These are phyloP conservation scores for Chouioia cunea DNA, from an alignment of 2,888 invertebrate genomes.

Conservation along the genomic window DNA sequence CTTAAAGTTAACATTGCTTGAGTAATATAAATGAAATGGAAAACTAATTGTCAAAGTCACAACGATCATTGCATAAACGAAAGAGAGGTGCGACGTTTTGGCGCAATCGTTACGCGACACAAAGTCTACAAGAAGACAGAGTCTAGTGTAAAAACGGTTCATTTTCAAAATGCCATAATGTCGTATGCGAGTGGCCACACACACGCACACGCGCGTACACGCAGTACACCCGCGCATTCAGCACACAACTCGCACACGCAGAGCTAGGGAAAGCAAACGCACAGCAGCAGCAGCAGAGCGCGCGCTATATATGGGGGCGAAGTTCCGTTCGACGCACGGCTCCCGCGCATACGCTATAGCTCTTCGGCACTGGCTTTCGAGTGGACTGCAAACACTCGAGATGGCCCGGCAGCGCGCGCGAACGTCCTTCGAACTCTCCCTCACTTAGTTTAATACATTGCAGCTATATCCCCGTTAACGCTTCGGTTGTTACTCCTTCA, in stretches of 20 bases:
- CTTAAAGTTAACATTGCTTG: no score
- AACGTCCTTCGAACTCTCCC: constrained; percentile 18
- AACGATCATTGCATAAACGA: no score
- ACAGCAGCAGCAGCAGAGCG: background rate
- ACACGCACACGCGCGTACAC: background rate
- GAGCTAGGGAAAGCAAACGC: background rate
- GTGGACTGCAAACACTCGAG: constrained; percentile 68
- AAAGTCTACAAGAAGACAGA: no score
- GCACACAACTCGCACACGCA: background rate
- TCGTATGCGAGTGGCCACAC: background rate
- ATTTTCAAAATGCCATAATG: constrained; percentile 22
- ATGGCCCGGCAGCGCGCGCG: constrained; percentile 48
- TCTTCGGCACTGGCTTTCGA: constrained; percentile 66
- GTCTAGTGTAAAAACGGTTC: constrained; percentile 14
- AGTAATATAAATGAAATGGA: no score
- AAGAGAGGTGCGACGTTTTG: no score
- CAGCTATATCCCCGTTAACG: background rate
- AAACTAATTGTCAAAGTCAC: no score
- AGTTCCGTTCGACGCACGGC: constrained; percentile 41
- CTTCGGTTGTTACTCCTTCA: background rate
- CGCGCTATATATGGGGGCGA: background rate
- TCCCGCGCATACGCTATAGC: constrained; percentile 54
- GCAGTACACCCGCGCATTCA: background rate
- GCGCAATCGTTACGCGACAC: no score
- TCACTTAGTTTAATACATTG: no score